These are phyloP conservation scores for Phragmatobia fuliginosa DNA, from an alignment of 2,888 invertebrate species.

Conservation along the genomic window DNA sequence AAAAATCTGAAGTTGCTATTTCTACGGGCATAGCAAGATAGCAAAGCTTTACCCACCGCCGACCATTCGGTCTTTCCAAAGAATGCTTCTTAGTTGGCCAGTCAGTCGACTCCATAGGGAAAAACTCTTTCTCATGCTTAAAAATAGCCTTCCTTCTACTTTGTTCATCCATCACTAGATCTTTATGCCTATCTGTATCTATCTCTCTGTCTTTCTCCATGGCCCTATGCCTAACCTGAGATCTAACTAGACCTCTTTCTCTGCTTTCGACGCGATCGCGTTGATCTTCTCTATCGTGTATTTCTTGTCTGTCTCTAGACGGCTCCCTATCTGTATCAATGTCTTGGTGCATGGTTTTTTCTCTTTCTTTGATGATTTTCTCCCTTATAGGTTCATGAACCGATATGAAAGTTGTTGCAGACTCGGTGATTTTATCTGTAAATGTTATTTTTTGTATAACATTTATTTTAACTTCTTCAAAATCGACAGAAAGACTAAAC, in stretches of 20 bases:
- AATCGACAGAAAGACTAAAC: background rate
- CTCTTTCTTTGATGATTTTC: background rate
- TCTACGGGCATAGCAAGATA: background rate
- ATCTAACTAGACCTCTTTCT: constrained; percentile 4
- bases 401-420: constrained; percentile 3
- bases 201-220: background rate
- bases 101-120: constrained; percentile 1
- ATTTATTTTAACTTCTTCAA: background rate
- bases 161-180: constrained; percentile 12
- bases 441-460: background rate
- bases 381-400: background rate
- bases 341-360: constrained; percentile 1
- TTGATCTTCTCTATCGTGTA: background rate
- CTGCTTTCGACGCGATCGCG: background rate
- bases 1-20: background rate
- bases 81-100: constrained; percentile 9
- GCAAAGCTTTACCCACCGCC: constrained; percentile 28
- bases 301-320: background rate
- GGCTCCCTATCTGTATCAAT: background rate
- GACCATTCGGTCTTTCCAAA: constrained; percentile 2
- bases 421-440: constrained; percentile 8
- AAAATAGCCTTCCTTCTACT: constrained; percentile 20
- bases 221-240: constrained; percentile 10
- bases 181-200: background rate
- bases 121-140: constrained; percentile 12